Evolutionary conservation across 2,113 vertebrate genomes (phyloP), one percentile per base, ranked within the genome.

Genomic region (Smithornis capensis): DNA sequence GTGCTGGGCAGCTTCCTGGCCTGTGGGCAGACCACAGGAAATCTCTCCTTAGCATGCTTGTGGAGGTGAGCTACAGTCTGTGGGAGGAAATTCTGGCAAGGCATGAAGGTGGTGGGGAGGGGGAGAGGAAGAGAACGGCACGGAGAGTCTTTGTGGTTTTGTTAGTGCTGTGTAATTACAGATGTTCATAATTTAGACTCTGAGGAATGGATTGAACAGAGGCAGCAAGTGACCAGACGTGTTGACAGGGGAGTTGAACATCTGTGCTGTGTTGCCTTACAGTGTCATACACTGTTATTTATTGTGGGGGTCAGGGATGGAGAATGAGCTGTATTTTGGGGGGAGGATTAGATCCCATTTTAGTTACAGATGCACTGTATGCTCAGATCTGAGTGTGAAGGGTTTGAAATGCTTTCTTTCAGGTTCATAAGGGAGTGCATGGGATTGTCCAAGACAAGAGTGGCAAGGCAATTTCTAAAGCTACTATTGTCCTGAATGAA

Each of bases 351-450:
- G 16, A 38, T 65, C 19, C 12, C n/a, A 0, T 50, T 75, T 52
- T 13, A 56, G 24, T 78, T 74, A 40, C 9, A 50, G 18, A 47
- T 8, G 19, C 50, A 29, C 38, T 7, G 0, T 13, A 7, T 1
- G 1, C 15, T 47, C 56, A 35, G 25, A 81, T 56, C 22, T 38
- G 78, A 80, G 33, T 0, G 0, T 40, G 10, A 78, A 10, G 10
- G 55, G 47, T 85, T 62, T 28, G 28, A 83, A 91, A 88, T 75
- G 52, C 49, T 92, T 78, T 44, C 4, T 96, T 96, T 70, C 96
- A 99, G 99, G 99, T 99, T 78, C 99, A 99, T 75, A 99, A 99
- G 92, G 99, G 99, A 29, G 97, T 99, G 77, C 98, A 98, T 64
- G 99, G 99, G 5, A 95, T 99, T 75, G 99, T 99, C 83, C 98